Evolutionary conservation across 2,797 vertebrate species (phyloP), one percentile per base, ranked within the genome.

Genomic region (Manis javanica): DNA sequence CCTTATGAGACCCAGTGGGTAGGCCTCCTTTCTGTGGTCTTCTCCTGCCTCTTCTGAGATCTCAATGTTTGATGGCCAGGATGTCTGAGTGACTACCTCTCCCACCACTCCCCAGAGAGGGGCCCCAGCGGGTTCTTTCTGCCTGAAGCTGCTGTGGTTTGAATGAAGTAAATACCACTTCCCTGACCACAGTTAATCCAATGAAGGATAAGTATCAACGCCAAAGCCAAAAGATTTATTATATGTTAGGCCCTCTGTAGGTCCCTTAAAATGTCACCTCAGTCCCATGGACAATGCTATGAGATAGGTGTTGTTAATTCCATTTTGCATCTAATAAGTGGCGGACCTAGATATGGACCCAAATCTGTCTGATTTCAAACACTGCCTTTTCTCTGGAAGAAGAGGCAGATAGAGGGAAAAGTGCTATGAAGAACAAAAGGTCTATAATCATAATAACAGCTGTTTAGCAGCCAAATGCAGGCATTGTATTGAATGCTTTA

Each of bases 311-410:
- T 34, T 49, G 29, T 85, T 64, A 57, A 37, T 81, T 82, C n/a
- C 21, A 39, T 87, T 82, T 88, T 79, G 34, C 26, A 69, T 37
- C 46, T 85, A 88, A 12, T 23, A 77, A 77, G n/a, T 71, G 13
- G 24, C 10, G 2, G 24, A 39, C 16, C 74, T 92, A 93, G 66
- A 92, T 92, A 42, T 96, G 29, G 82, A 90, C 31, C 3, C 23
- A 68, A 75, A 39, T 49, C 15, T 82, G 42, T 69, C 37, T 82
- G 13, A 96, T 87, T 90, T 92, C 84, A 68, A 85, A 93, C 34
- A 77, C 7, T 46, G 16, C 29, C 71, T 90, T 91, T 83, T 69
- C 63, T 95, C 57, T 72, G 49, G 61, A 94, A 87, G 68, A 88
- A 90, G 26, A 94, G 19, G 5, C 0, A 61, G 31, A 34, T 53